Base-by-base conservation (phyloP, 2,113 vertebrate genomes). In the Melanocharis versteri region DNA sequence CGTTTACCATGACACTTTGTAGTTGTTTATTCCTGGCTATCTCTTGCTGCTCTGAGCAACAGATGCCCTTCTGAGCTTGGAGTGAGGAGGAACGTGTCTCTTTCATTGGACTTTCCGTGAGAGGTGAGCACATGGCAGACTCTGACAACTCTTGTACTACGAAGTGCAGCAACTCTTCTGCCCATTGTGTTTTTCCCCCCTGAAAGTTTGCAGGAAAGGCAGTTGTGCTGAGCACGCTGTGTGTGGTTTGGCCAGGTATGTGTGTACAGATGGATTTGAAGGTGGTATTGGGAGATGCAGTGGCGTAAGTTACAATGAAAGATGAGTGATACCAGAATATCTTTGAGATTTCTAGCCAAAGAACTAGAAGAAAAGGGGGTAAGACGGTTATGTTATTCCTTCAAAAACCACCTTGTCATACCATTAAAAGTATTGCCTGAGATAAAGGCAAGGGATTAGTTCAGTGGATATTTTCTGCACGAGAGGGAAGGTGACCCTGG, bases 171-270 rank as follows among this genome's bases (percentile, higher is more conserved):
- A 58, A 12, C 27, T 81, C 45, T 66, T 80, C 42, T 81, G 51
- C 51, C 39, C 0, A 0, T 5, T 54, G 30, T 80, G 12, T 1
- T n/a, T 35, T 44, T 31, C 2, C 4, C 20, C 15, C 11, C n/a
- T 0, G 1, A 10, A 15, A 8, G 3, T 64, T 83, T 79, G 30
- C 10, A 27, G 40, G 37, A 45, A 37, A 42, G 17, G 56, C 50
- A 42, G 14, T 11, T 44, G 39, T 72, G 31, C 54, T 85, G 60
- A 48, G 33, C 21, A 20, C 0, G 0, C 7, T 15, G 19, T 1
- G 10, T 28, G 30, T 22, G 26, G 6, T 54, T 73, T 89, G 66
- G 50, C 48, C 19, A 16, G 33, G 40, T 15, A 1, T 0, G 1
- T 2, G 1, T 10, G 9, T 10, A 4, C 48, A n/a, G 65, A 3